Base-by-base conservation (phyloP, 2,888 invertebrate species). In the Labia minor region DNA sequence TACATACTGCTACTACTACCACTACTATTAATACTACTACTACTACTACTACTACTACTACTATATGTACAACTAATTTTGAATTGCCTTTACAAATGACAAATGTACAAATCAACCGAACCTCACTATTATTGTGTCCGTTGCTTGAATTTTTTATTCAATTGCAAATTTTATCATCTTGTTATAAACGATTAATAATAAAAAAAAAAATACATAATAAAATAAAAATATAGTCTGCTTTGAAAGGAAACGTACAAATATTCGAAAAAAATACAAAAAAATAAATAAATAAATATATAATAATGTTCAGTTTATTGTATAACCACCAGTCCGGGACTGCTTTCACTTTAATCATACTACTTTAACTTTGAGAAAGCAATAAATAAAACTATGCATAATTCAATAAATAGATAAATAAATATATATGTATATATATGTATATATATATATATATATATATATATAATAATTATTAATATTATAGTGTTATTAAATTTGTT, bases 141-240 rank as follows among this genome's bases (percentile, higher is more conserved):
- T 49, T 49, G 49, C 49, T 49, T 49, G 49, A 14, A 11, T 49
- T 49, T 49, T 49, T 49, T 49, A 49, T 49, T 49, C n/a, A n/a
- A 49, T 49, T 49, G 49, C 49, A 49, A 49, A 49, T 49, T 49
- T 49, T 49, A 49, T 49, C 49, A 49, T 49, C 49, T 49, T 49
- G 49, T 49, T 49, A 49, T 49, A 33, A 33, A 33, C 33, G 11
- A 33, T 33, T 33, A 33, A 33, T n/a, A n/a, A 26, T 26, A 26
- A 26, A 26, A 26, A 8, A n/a, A 26, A 26, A 26, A 26, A 26
- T 26, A 26, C 26, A n/a, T n/a, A n/a, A n/a, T n/a, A n/a, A n/a
- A 26, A 26, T 26, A 6, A 26, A 26, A 26, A 26, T 26, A 26
- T 49, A 49, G 49, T 49, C 49, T 49, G 49, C 49, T 49, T 49